Percentiles rank a stretch among this genome's conserved stretches.
Conservation (phyloP, 1,140 invertebrate species). For the Maconellicoccus hirsutus region DNA sequence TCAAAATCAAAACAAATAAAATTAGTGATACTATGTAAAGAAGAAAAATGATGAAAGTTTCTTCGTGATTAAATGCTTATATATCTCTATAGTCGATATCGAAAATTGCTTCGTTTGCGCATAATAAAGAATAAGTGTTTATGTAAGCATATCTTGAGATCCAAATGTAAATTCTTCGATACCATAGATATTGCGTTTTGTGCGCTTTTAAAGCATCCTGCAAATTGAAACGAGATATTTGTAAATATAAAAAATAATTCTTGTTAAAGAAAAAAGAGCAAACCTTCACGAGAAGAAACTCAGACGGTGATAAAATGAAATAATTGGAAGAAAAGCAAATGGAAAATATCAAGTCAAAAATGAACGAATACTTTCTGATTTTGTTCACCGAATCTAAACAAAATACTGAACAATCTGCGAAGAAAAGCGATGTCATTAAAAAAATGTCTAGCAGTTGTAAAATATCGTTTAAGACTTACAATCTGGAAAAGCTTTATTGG, state of each 20-base stretch:
- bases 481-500: slow-evolving; percentile 56
- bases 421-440: slow-evolving; percentile 7
- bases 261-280: background rate
- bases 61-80: background rate
- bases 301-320: slow-evolving; percentile 44
- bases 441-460: slow-evolving; percentile 10
- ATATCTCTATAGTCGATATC: background rate
- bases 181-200: slow-evolving; percentile 84
- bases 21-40: background rate
- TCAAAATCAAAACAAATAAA: background rate
- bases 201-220: slow-evolving; percentile 69
- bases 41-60: background rate
- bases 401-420: slow-evolving; percentile 60
- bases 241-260: background rate
- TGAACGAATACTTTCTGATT: slow-evolving; percentile 71
- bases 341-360: slow-evolving; percentile 70
- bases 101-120: slow-evolving; percentile 33
- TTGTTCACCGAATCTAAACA: slow-evolving; percentile 71
- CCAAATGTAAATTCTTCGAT: slow-evolving; percentile 72
- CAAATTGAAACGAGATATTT: slow-evolving; percentile 5
- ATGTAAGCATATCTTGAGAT: slow-evolving; percentile 86
- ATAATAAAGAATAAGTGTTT: slow-evolving; percentile 66
- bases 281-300: slow-evolving; percentile 34
- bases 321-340: slow-evolving; percentile 60
- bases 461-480: slow-evolving; percentile 27